Conservation (phyloP, 2,797 vertebrate genomes). For the Siniperca undulata region DNA sequence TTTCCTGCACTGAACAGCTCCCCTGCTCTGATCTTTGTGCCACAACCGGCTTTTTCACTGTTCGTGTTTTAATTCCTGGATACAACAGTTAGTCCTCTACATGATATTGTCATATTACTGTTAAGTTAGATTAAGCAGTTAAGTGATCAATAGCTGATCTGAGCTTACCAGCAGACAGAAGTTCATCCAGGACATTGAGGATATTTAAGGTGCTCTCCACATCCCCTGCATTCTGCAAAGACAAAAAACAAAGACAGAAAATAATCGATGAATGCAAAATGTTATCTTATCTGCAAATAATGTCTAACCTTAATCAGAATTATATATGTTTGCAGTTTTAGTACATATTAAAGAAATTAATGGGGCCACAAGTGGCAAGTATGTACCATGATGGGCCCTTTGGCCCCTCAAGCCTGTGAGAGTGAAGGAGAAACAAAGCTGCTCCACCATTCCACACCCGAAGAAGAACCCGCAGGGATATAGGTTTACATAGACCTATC, state of each 20-base stretch:
- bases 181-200: conserved; percentile 89
- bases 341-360: not conserved
- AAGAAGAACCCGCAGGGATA: not conserved
- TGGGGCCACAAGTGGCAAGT: not conserved
- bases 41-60: not conserved
- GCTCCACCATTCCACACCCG: not conserved
- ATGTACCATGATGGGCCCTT: too few species aligned
- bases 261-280: not conserved
- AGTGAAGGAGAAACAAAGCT: not conserved
- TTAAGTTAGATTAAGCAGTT: not conserved
- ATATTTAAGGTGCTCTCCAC: conserved; percentile 86
- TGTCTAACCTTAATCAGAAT: too few species aligned
- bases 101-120: not conserved
- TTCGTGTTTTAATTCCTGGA: not conserved
- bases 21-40: not conserved
- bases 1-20: not conserved
- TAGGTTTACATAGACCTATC: conserved; percentile 13
- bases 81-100: not conserved
- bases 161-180: conserved; percentile 91
- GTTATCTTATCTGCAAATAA: not conserved
- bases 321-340: not conserved
- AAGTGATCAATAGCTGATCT: not conserved
- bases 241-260: conserved; percentile 14
- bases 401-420: not conserved
- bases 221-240: conserved; percentile 87